These are phyloP conservation scores for Ormyrus rosae DNA, from an alignment of 2,888 invertebrate genomes.

Conservation along the genomic window DNA sequence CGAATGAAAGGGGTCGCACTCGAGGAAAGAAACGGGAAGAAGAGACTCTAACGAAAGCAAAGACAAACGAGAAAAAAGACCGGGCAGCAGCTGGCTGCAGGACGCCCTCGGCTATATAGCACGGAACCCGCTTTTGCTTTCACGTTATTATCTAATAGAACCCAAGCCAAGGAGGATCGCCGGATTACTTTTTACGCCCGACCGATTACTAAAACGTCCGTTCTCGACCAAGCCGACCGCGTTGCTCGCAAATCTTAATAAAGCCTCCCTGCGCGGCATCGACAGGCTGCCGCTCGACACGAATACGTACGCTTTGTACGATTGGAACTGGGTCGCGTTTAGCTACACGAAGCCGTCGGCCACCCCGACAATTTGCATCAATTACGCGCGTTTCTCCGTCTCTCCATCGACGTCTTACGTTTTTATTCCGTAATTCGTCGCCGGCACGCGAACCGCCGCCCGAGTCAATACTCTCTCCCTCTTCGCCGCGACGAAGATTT, in stretches of 20 bases:
- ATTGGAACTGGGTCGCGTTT: constrained; percentile 29
- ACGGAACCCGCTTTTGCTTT: constrained; percentile 5
- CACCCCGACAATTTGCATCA: constrained; percentile 9
- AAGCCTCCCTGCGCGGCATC: not conserved
- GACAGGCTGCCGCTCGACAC: not conserved
- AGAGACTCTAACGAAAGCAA: constrained; percentile 49
- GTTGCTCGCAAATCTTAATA: constrained; percentile 2
- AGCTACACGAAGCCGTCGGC: constrained; percentile 16
- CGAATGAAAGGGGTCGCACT: constrained; percentile 47
- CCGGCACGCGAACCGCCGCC: not conserved
- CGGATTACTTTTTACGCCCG: not conserved
- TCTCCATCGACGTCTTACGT: constrained; percentile 13
- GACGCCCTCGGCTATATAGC: not conserved
- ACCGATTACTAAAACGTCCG: not conserved
- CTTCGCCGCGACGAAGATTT: constrained; percentile 53
- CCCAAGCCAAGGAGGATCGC: not conserved
- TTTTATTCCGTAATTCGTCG: constrained; percentile 5
- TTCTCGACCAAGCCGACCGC: not conserved
- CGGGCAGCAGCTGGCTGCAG: not conserved
- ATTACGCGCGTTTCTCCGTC: constrained; percentile 23
- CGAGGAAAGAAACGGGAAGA: constrained; percentile 44
- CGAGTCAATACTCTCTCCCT: not conserved
- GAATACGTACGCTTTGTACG: not conserved
- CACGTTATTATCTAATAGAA: constrained; percentile 21
- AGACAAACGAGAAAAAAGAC: constrained; percentile 28